Conservation (phyloP, 2,113 vertebrate species). For the Oncorhynchus nerka region DNA sequence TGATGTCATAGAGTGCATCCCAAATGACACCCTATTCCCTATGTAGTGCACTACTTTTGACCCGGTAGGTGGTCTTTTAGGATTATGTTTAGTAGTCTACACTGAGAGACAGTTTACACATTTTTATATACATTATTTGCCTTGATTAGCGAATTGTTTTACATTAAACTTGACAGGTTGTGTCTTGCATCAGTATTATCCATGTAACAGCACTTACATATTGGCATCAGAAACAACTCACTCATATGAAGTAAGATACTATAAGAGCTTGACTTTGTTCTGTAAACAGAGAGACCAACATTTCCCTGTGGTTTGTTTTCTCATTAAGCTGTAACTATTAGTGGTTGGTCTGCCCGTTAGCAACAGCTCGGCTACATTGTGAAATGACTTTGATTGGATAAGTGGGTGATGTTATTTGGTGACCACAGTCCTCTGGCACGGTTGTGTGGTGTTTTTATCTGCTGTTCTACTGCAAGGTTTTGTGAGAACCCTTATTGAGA, state of each 20-base stretch:
- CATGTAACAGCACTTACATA: too few relatives aligned
- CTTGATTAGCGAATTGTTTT: too few relatives aligned
- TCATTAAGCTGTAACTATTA: background rate
- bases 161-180: too few relatives aligned
- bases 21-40: background rate
- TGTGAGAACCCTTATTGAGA: background rate
- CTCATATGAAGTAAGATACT: background rate
- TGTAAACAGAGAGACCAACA: background rate
- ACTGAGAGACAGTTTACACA: too few relatives aligned
- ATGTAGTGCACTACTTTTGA: too few relatives aligned
- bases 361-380: background rate
- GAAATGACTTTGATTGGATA: background rate
- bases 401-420: background rate
- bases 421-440: too few relatives aligned
- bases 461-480: background rate
- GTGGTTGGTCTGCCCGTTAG: background rate
- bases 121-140: too few relatives aligned
- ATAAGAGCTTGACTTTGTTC: background rate
- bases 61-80: too few relatives aligned
- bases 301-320: background rate
- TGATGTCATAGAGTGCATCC: background rate
- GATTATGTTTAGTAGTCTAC: too few relatives aligned
- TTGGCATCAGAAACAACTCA: background rate
- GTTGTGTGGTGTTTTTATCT: background rate
- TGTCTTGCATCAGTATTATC: background rate